Conservation (phyloP, 2,113 vertebrate species). For the Bucco capensis region DNA sequence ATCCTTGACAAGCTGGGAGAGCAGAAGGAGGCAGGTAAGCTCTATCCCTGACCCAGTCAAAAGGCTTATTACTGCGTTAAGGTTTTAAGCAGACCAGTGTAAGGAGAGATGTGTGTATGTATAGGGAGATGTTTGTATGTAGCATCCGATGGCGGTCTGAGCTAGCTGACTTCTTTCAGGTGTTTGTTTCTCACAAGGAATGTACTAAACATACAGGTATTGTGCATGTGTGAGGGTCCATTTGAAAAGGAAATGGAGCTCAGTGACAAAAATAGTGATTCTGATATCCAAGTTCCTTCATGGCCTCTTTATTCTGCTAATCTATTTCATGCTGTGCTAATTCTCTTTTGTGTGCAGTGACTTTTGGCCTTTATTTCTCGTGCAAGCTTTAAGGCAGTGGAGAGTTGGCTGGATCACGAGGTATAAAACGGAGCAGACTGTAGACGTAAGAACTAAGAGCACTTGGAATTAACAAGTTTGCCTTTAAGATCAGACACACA, state of each 20-base stretch:
- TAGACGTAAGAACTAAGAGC: background rate
- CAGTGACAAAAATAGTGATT: background rate
- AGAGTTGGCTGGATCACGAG: background rate
- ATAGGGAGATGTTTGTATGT: background rate
- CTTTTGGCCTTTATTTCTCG: background rate
- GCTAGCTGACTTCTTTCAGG: background rate
- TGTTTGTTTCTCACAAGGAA: background rate
- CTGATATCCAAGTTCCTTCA: background rate
- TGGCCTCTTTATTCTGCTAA: background rate
- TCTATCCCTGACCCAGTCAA: background rate
- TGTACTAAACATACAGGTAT: background rate
- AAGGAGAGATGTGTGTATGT: background rate
- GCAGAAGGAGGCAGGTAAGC: slow-evolving; percentile 85
- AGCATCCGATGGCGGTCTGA: background rate
- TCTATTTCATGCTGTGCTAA: background rate
- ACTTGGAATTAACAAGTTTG: background rate
- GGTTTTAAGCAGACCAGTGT: background rate
- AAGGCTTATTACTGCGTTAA: background rate
- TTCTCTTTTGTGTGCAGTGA: background rate
- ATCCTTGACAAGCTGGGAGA: slow-evolving; percentile 91
- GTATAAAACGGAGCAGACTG: background rate
- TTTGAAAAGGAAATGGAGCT: background rate
- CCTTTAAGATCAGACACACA: background rate
- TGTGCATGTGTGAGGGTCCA: background rate
- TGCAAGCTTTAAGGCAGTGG: background rate